Base-by-base conservation (phyloP, 2,113 vertebrate genomes). In the Anseranas semipalmata region DNA sequence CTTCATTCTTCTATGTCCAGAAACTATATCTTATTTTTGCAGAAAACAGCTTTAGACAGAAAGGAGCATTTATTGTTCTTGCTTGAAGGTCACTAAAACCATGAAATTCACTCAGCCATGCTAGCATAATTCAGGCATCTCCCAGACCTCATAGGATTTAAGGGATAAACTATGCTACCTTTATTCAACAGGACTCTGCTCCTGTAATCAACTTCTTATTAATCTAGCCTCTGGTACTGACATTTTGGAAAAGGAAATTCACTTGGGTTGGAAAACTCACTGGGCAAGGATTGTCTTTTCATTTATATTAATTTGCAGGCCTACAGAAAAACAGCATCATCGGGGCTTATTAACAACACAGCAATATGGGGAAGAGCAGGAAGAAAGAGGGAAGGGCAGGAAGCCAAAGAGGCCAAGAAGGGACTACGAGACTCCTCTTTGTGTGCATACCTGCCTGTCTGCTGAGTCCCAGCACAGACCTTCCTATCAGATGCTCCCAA, bases 1-100 rank as follows among this genome's bases (percentile, higher is more conserved):
- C 71, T 58, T 55, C 78, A 41, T 53, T 86, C 58, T 79, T 39
- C 87, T 93, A 63, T 95, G 92, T 71, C 90, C 58, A 12, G 95
- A 94, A 97, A 92, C 73, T 89, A n/a, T 50, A 33, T 62, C 24
- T 27, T 80, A 46, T 78, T 95, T 79, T 16, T 43, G 25, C 75
- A 85, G 87, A 83, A 87, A 89, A 41, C 67, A 24, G 35, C 79
- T 95, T 89, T 73, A 92, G 60, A 45, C 18, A 87, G 59, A 73
- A 94, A 86, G 45, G n/a, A 77, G 32, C 25, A 60, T 30, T 60
- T 81, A 83, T 87, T 90, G 81, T 87, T 89, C 92, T 91, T 85
- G 43, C 91, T 53, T 66, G 67, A 84, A 93, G 91, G 87, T 95
- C 66, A 85, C 78, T 68, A 92, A 94, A 95, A 52, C 68, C 75